phyloP scores from a whole-genome alignment of 1,140 invertebrate genomes.

The Laupala kohalensis region DNA sequence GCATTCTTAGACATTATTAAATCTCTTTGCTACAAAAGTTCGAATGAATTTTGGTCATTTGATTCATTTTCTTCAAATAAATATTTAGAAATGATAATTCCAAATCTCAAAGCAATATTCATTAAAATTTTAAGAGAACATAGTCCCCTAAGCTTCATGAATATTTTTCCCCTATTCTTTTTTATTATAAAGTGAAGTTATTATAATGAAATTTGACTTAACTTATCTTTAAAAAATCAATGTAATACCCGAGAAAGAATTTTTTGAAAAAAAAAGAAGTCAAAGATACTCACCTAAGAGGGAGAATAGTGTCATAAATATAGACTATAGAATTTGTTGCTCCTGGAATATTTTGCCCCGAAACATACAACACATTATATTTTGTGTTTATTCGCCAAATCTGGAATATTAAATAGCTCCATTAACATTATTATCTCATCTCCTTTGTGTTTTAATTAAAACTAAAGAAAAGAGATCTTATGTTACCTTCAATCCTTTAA shows the following conservation, averaged over 20 bases:
- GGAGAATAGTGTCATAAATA: slow-evolving; percentile 67
- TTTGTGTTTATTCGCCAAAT: slow-evolving; percentile 86
- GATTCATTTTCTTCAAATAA: no score
- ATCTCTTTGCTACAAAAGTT: background rate
- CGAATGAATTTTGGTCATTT: background rate
- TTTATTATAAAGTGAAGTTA: background rate
- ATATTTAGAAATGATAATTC: no score
- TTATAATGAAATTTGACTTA: no score
- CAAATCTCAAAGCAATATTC: background rate
- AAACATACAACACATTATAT: slow-evolving; percentile 82
- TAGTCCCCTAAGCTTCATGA: background rate
- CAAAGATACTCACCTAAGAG: slow-evolving; percentile 28
- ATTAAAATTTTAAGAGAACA: background rate
- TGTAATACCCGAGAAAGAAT: no score
- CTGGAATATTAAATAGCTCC: slow-evolving; percentile 27
- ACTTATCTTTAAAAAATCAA: no score
- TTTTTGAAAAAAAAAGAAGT: background rate
- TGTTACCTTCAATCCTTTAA: slow-evolving; percentile 55
- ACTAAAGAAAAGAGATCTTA: background rate
- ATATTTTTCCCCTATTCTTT: background rate
- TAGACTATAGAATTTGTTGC: slow-evolving; percentile 64
- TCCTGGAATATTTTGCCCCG: slow-evolving; percentile 69
- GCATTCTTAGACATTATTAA: background rate
- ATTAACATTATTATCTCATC: background rate
- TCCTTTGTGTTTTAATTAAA: background rate